phyloP scores from a whole-genome alignment of 2,113 vertebrate genomes.

The Dendropsophus ebraccatus region DNA sequence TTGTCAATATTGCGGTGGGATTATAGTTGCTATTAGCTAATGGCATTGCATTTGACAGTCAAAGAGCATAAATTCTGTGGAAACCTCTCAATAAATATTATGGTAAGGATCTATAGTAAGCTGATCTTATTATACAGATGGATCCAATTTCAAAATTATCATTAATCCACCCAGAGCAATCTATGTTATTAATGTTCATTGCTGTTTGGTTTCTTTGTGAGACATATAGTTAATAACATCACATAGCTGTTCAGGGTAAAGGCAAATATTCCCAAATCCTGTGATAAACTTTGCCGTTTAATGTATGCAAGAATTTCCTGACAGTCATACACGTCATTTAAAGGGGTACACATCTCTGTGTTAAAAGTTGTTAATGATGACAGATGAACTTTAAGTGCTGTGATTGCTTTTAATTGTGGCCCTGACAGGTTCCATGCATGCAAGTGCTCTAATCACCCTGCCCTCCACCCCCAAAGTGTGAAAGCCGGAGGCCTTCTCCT shows the following conservation, averaged over 20 bases:
- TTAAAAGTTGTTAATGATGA: no score
- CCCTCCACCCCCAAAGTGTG: no score
- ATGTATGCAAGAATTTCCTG: no score
- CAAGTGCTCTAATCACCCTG: no score
- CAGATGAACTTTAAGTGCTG: no score
- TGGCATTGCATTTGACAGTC: background rate
- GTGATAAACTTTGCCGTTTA: background rate
- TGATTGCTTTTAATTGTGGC: no score
- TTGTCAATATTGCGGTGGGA: background rate
- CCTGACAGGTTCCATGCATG: no score
- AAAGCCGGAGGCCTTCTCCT: no score
- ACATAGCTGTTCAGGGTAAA: background rate
- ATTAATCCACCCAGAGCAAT: background rate
- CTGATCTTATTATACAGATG: background rate
- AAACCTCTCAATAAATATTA: background rate
- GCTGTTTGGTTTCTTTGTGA: background rate
- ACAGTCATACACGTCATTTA: no score
- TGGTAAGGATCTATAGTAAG: background rate
- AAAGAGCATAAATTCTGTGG: background rate
- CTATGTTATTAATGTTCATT: background rate
- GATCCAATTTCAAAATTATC: background rate
- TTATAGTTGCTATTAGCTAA: slow-evolving; percentile 7
- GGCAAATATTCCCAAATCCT: background rate
- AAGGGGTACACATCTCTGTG: no score
- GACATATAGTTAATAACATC: background rate